These are phyloP conservation scores for Sebastes steindachneri DNA, from an alignment of 2,797 vertebrate species.

Conservation along the genomic window DNA sequence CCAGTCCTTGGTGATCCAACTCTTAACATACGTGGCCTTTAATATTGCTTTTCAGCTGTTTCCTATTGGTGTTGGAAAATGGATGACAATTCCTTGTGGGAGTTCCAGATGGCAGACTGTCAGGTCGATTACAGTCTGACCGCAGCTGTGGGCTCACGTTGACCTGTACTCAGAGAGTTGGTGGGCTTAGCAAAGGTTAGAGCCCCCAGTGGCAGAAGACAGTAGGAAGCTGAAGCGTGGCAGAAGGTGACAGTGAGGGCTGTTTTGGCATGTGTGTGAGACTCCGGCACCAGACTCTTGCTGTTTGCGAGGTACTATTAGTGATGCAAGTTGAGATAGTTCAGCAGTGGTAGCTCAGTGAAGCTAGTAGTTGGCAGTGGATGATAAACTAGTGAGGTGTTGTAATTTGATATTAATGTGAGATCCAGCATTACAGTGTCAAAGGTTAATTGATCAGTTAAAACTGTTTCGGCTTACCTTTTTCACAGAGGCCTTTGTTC, in stretches of 20 bases:
- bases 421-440: not conserved
- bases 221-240: not conserved
- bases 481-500: not conserved
- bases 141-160: not conserved
- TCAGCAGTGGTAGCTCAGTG: not conserved
- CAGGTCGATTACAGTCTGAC: constrained; percentile 16
- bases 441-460: not conserved
- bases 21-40: not conserved
- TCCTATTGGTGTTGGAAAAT: not conserved
- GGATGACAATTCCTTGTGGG: constrained; percentile 1
- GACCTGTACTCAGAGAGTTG: constrained; percentile 10
- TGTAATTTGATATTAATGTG: not conserved
- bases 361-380: not conserved
- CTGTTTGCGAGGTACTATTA: not conserved
- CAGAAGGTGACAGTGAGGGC: not conserved
- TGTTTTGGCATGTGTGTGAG: not conserved
- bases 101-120: constrained; percentile 18
- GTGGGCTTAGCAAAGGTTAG: constrained; percentile 21
- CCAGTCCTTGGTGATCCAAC: not conserved
- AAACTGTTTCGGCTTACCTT: not conserved
- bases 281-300: not conserved
- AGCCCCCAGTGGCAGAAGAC: constrained; percentile 6
- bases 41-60: not conserved
- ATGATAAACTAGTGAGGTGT: not conserved
- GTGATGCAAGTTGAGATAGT: not conserved